Conservation (phyloP, 2,888 invertebrate genomes). For the Rotaria socialis region DNA sequence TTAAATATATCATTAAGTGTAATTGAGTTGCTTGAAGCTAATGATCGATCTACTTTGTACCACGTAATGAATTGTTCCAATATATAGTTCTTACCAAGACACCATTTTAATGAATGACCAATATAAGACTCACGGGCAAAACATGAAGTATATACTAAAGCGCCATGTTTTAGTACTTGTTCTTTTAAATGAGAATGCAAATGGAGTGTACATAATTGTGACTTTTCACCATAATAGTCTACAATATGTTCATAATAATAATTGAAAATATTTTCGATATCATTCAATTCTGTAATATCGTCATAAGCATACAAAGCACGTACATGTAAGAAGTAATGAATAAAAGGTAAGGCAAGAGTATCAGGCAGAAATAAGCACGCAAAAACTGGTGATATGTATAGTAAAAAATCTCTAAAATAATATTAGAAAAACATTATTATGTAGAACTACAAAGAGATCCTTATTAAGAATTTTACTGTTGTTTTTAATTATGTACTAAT, state of each 20-base stretch:
- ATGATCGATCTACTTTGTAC: background rate
- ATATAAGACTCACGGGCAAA: constrained; percentile 12
- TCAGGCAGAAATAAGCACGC: background rate
- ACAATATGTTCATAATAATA: background rate
- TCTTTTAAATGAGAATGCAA: background rate
- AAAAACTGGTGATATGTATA: background rate
- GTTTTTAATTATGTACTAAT: no score
- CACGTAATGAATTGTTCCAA: constrained; percentile 8
- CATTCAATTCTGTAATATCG: background rate
- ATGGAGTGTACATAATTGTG: background rate
- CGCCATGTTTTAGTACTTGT: background rate
- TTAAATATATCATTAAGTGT: background rate
- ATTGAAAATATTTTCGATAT: background rate
- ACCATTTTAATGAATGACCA: constrained; percentile 15
- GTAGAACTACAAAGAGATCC: background rate
- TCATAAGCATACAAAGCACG: constrained; percentile 17
- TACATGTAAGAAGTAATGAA: background rate
- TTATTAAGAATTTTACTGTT: no score
- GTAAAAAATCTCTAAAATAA: background rate
- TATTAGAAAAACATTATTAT: background rate
- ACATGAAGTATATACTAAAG: background rate
- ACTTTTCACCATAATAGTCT: background rate
- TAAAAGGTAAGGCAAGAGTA: background rate
- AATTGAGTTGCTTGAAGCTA: background rate
- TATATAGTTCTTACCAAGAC: background rate